phyloP scores from a whole-genome alignment of 2,113 vertebrate genomes.

The Microtus oregoni region DNA sequence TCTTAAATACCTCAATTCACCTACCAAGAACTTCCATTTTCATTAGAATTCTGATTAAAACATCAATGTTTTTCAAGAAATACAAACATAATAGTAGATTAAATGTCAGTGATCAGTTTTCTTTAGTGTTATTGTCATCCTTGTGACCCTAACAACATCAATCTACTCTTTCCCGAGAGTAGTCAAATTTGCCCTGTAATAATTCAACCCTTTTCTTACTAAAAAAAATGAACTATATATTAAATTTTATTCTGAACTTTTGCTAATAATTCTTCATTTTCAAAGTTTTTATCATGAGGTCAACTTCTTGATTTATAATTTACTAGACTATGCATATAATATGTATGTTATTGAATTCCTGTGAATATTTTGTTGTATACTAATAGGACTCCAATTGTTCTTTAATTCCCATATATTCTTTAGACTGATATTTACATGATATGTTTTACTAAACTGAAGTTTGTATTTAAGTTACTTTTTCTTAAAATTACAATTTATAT shows the following conservation, averaged over 20 bases:
- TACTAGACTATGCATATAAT: not conserved
- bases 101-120: conserved; percentile 37
- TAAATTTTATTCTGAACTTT: not conserved
- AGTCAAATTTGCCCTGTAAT: conserved; percentile 38
- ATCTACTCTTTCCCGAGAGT: conserved; percentile 23
- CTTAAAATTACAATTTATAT: conserved; percentile 55
- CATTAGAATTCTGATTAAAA: conserved; percentile 52
- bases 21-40: not conserved
- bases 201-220: conserved; percentile 53
- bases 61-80: conserved; percentile 48
- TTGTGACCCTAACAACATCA: not conserved
- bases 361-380: conserved; percentile 35
- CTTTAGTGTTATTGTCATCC: not conserved
- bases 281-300: conserved; percentile 53
- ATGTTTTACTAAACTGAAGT: conserved; percentile 50
- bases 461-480: conserved; percentile 44
- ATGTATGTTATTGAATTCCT: conserved; percentile 5
- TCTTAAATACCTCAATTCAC: conserved; percentile 12
- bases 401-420: conserved; percentile 40
- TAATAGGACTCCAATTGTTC: not conserved
- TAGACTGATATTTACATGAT: conserved; percentile 41
- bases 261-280: not conserved
- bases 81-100: conserved; percentile 1
- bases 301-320: conserved; percentile 36
- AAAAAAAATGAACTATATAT: conserved; percentile 31